A percentile compares a stretch with the other conserved stretches of the same genome.
Conservation (phyloP, 2,113 vertebrate genomes). For the Ardeotis arabs region DNA sequence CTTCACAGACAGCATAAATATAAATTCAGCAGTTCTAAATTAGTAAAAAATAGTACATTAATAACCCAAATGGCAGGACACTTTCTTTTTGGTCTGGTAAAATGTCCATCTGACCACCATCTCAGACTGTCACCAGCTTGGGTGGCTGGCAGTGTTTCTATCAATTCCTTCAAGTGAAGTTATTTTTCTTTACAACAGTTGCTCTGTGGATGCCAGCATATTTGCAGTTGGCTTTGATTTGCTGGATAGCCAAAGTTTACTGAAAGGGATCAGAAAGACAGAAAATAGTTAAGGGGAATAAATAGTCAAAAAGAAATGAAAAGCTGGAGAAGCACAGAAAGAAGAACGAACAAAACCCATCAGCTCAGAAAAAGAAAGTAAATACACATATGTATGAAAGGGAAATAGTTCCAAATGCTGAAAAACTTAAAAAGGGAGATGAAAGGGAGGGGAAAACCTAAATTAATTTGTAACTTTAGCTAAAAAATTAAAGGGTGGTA, state of each 20-base stretch:
- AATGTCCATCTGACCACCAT: background rate
- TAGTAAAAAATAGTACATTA: background rate
- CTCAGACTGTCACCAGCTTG: background rate
- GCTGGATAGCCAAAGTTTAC: background rate
- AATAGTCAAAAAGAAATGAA: background rate
- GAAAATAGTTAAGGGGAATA: background rate
- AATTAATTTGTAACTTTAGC: background rate
- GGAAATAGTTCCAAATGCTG: background rate
- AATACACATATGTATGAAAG: background rate
- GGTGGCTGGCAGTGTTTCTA: background rate
- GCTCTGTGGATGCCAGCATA: background rate
- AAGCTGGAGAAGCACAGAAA: background rate
- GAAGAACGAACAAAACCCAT: background rate
- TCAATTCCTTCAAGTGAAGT: background rate
- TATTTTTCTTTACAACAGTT: background rate
- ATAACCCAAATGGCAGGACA: background rate
- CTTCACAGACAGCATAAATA: background rate
- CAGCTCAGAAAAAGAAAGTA: background rate
- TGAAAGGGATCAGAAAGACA: background rate
- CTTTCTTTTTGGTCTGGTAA: background rate
- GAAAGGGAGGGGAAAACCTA: background rate
- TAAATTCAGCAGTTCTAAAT: background rate
- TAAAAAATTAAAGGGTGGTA: background rate
- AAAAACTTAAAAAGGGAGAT: background rate
- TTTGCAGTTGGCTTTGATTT: background rate